Percentiles rank a stretch among this genome's conserved stretches.
Evolutionary conservation across 1,140 invertebrate genomes (phyloP).

Genomic region (Pseudomyrmex concolor): DNA sequence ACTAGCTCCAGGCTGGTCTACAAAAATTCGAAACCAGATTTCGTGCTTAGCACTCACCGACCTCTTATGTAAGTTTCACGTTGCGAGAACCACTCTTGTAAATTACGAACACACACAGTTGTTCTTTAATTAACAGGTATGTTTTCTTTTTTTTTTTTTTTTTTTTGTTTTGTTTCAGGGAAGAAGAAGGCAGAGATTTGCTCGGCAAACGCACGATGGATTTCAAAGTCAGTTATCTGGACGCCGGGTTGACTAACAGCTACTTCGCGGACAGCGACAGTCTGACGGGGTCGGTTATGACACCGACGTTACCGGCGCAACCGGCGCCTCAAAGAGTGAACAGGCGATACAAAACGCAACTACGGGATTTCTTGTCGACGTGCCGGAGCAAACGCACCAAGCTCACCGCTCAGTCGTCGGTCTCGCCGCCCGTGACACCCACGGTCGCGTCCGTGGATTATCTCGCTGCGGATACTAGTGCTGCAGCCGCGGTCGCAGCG

Average conservation of each 20-base stretch:
- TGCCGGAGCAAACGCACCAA: constrained; percentile 94
- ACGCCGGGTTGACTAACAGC: constrained; percentile 94
- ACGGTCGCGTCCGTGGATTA: constrained; percentile 88
- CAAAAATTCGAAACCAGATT: constrained; percentile 99
- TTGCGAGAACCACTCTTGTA: background rate
- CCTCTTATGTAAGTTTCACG: constrained; percentile 95
- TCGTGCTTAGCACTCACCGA: constrained; percentile 98
- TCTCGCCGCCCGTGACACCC: constrained; percentile 81
- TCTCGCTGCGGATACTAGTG: constrained; percentile 88
- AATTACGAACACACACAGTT: too few species aligned
- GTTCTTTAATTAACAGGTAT: too few species aligned
- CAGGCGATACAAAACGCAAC: constrained; percentile 95
- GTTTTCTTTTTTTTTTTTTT: too few species aligned
- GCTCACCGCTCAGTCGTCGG: constrained; percentile 85
- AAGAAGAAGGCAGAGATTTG: constrained; percentile 98
- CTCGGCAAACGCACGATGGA: constrained; percentile 99
- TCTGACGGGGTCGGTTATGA: constrained; percentile 87
- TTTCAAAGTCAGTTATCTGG: constrained; percentile 98
- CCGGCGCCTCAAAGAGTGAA: constrained; percentile 91
- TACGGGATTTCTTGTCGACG: constrained; percentile 96
- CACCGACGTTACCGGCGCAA: constrained; percentile 83
- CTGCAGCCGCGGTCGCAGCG: constrained; percentile 89
- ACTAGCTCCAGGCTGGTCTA: constrained; percentile 98
- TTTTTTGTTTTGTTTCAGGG: constrained; percentile 86
- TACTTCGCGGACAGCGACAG: constrained; percentile 95